Evolutionary conservation across 2,113 vertebrate genomes (phyloP), one percentile per base, ranked within the genome.

Genomic region (Trogon melanurus): DNA sequence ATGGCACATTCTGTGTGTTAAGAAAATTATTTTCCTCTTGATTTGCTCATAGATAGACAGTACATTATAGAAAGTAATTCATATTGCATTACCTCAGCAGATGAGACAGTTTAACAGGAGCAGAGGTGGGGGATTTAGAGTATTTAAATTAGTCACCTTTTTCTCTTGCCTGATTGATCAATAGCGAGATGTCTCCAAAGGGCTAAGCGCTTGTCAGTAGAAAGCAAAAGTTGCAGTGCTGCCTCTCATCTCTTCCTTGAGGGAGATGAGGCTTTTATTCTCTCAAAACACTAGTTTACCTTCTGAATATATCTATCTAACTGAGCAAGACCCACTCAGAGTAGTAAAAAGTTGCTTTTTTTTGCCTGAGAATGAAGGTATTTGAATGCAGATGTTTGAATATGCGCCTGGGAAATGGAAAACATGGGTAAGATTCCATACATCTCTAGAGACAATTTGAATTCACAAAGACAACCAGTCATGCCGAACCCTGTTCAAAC

Each of bases 361-460:
- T 79, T 72, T 53, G 19, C 29, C 34, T 34, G 61, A 64, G 50
- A 93, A 48, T 19, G 3, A 2, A 53, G 9, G 1, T 75, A 29
- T 30, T 79, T 69, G 23, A 58, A 26, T 16, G 9, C 2, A 45
- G 27, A 6, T 65, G 25, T 72, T 90, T 69, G 29, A 73, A 50
- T 32, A 48, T 8, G 11, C 73, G 18, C 8, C 41, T 64, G 36
- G 13, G 21, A 88, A 92, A 60, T n/a, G 15, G 23, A 45, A 93
- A 78, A 56, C 3, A 0, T 16, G 12, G 18, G 4, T 36, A 58
- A 10, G 9, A 38, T 30, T 66, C 21, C 21, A 88, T 85, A 32
- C 14, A 10, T 51, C 30, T 56, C 48, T 23, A 54, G 25, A 36
- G 5, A 13, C 50, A 62, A 89, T 47, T 36, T 0, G 0, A 61